phyloP scores from a whole-genome alignment of 2,888 invertebrate genomes.

The Melieria omissa region DNA sequence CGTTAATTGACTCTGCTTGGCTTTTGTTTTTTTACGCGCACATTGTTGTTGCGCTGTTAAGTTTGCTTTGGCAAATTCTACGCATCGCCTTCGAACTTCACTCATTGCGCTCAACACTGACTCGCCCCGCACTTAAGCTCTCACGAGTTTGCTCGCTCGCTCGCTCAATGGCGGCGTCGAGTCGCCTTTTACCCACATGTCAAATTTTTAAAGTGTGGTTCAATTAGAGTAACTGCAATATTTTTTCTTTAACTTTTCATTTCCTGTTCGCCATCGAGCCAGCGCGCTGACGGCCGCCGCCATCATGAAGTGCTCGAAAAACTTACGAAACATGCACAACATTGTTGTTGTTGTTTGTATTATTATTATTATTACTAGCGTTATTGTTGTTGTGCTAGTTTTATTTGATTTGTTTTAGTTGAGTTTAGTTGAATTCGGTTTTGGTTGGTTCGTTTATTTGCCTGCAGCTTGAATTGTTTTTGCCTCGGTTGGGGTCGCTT shows the following conservation, averaged over 20 bases:
- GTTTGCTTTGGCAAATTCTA: too few relatives aligned
- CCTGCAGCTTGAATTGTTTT: background rate
- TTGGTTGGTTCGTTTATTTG: constrained; percentile 36
- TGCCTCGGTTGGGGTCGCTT: background rate
- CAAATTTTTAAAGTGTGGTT: constrained; percentile 36
- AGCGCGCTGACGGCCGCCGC: background rate
- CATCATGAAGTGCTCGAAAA: background rate
- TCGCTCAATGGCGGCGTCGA: too few relatives aligned
- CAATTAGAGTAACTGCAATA: constrained; percentile 49
- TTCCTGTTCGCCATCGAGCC: constrained; percentile 24
- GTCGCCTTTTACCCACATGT: too few relatives aligned
- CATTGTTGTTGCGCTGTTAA: too few relatives aligned
- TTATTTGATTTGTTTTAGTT: constrained; percentile 18
- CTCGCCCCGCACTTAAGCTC: too few relatives aligned
- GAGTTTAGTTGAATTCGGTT: constrained; percentile 25
- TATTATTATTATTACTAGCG: background rate
- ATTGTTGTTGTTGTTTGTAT: too few relatives aligned
- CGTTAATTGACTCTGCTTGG: too few relatives aligned
- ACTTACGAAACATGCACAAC: background rate
- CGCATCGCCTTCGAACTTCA: too few relatives aligned
- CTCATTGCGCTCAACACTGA: too few relatives aligned
- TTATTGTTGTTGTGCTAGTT: constrained; percentile 3
- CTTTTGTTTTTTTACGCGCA: too few relatives aligned
- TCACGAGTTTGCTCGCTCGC: too few relatives aligned
- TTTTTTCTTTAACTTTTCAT: constrained; percentile 38